These are phyloP conservation scores for Platalea minor DNA, from an alignment of 2,797 vertebrate genomes.

Conservation along the genomic window DNA sequence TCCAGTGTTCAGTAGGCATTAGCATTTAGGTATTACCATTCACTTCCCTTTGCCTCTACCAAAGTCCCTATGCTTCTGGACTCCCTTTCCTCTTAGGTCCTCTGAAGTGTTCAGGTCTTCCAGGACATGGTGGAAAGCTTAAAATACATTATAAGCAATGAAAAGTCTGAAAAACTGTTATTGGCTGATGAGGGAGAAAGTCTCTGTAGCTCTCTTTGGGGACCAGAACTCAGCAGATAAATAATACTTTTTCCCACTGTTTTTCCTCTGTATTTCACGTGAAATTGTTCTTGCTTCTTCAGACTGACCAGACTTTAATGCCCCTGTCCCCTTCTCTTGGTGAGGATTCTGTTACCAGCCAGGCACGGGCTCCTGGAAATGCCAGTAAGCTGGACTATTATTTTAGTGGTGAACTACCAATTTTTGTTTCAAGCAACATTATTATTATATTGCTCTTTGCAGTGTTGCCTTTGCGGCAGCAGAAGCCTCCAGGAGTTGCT, in stretches of 20 bases:
- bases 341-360: not conserved
- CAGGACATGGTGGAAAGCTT: not conserved
- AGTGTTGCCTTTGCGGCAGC: accelerated
- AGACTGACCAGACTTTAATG: not conserved
- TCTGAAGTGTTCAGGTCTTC: not conserved
- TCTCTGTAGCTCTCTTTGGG: not conserved
- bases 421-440: not conserved
- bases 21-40: not conserved
- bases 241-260: accelerated
- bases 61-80: accelerated
- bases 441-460: not conserved
- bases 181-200: not conserved
- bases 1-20: not conserved
- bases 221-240: not conserved
- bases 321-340: not conserved
- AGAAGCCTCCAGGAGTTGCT: not conserved
- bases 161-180: not conserved
- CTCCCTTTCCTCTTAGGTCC: not conserved
- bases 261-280: not conserved
- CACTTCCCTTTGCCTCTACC: not conserved
- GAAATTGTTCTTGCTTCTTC: not conserved
- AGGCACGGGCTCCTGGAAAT: not conserved
- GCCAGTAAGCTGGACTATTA: not conserved
- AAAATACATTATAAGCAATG: not conserved
- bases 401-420: not conserved